Conservation (phyloP, 2,113 vertebrate species). For the Himantopus leucocephalus region DNA sequence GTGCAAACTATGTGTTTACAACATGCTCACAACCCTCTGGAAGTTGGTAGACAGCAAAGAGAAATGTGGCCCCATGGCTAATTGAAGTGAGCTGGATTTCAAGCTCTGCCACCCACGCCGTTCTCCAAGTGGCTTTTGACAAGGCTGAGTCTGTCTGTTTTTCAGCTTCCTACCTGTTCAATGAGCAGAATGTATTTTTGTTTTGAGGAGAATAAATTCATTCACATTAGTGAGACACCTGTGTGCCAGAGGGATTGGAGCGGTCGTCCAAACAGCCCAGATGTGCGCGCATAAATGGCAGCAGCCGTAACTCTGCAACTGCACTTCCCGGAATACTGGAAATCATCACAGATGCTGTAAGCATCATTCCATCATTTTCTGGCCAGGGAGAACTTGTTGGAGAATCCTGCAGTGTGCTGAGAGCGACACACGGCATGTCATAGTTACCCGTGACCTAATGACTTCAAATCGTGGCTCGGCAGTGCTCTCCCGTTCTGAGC, state of each 20-base stretch:
- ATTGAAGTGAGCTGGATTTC: background rate
- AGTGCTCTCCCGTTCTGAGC: background rate
- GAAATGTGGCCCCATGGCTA: background rate
- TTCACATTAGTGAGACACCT: fast-evolving
- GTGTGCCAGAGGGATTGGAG: background rate
- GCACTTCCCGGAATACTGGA: fast-evolving
- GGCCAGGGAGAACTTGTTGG: background rate
- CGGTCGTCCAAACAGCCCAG: background rate
- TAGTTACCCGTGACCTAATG: background rate
- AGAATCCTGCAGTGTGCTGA: background rate
- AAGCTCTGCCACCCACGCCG: background rate
- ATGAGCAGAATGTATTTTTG: background rate
- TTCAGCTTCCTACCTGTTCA: background rate
- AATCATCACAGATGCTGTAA: background rate
- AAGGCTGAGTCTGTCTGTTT: background rate
- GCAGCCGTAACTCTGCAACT: background rate
- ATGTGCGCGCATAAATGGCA: background rate
- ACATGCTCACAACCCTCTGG: background rate
- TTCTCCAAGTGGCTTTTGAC: background rate
- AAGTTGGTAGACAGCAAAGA: background rate
- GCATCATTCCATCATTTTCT: background rate
- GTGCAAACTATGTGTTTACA: background rate
- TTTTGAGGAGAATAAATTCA: background rate
- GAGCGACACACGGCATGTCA: background rate
- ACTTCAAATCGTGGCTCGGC: background rate